Evolutionary conservation across 2,113 vertebrate genomes (phyloP).

Genomic region (Callorhinus ursinus): DNA sequence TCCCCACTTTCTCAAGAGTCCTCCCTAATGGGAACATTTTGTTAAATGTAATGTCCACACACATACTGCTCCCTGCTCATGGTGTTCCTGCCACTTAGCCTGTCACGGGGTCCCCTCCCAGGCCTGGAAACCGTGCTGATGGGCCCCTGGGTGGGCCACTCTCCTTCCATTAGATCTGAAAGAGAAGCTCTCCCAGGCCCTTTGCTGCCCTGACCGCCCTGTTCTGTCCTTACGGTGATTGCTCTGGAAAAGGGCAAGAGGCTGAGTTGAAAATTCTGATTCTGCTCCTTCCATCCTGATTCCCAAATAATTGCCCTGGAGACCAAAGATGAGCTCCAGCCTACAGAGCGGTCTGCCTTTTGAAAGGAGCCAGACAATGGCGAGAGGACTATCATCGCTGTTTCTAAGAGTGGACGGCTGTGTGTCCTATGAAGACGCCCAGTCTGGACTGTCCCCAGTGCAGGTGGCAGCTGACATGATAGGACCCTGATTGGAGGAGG

Average conservation of each 20-base stretch:
- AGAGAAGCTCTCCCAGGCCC: not conserved
- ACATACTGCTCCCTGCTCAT: not conserved
- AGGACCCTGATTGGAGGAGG: conserved; percentile 64
- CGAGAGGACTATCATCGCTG: fast-evolving
- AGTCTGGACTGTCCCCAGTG: not conserved
- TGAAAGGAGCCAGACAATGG: not conserved
- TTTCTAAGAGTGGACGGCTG: not conserved
- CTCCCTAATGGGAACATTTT: not conserved
- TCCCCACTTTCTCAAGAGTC: not conserved
- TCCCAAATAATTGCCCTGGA: not conserved
- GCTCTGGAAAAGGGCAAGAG: not conserved
- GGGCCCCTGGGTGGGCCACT: fast-evolving
- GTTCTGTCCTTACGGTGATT: not conserved
- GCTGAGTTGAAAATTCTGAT: not conserved
- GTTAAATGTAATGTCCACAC: not conserved
- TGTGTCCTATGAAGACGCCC: not conserved
- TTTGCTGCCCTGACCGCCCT: not conserved
- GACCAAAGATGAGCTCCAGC: fast-evolving
- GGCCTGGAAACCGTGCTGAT: not conserved
- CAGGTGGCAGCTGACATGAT: conserved; percentile 18
- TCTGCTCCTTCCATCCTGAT: not conserved
- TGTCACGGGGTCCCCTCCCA: not conserved
- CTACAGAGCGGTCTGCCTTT: not conserved
- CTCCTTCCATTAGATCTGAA: not conserved
- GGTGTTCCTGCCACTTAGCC: not conserved